Evolutionary conservation across 1,140 invertebrate genomes (phyloP).

Genomic region (Tribolium castaneum): DNA sequence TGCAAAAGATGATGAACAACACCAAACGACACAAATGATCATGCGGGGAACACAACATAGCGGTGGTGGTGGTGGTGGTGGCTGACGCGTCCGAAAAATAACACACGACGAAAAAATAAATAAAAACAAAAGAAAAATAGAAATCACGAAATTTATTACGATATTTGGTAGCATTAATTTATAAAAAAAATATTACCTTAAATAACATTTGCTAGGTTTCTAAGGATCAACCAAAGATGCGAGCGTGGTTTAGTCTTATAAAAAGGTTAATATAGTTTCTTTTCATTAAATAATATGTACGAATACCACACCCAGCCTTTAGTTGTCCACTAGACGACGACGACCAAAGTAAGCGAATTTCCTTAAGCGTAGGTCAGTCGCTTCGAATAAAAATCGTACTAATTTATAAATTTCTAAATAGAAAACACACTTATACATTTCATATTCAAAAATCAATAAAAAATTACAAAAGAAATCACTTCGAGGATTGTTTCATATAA

Average conservation of each 20-base stretch:
- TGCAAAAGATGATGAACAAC: conserved; percentile 56
- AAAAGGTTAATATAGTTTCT: conserved; percentile 4
- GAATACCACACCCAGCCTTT: conserved; percentile 41
- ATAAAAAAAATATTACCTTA: conserved; percentile 60
- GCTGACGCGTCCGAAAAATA: conserved; percentile 41
- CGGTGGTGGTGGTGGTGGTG: conserved; percentile 46
- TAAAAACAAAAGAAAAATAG: conserved; percentile 60
- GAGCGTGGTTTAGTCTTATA: conserved; percentile 57
- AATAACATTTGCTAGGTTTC: conserved; percentile 58
- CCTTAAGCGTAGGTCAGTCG: conserved; percentile 59
- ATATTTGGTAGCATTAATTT: conserved; percentile 65
- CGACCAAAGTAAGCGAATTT: conserved; percentile 55
- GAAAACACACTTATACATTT: conserved; percentile 63
- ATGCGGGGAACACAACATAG: conserved; percentile 49
- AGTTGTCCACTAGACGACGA: conserved; percentile 49
- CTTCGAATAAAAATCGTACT: conserved; percentile 54
- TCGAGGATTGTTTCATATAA: conserved; percentile 54
- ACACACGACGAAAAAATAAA: conserved; percentile 49
- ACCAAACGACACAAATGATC: conserved; percentile 55
- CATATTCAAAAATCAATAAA: conserved; percentile 62
- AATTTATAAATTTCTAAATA: conserved; percentile 63
- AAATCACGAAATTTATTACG: conserved; percentile 65
- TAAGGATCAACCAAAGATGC: conserved; percentile 47
- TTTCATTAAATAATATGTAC: conserved; percentile 2
- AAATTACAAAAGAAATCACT: conserved; percentile 61